Evolutionary conservation across 2,797 vertebrate species (phyloP).

Genomic region (Otolemur crassicaudatus): DNA sequence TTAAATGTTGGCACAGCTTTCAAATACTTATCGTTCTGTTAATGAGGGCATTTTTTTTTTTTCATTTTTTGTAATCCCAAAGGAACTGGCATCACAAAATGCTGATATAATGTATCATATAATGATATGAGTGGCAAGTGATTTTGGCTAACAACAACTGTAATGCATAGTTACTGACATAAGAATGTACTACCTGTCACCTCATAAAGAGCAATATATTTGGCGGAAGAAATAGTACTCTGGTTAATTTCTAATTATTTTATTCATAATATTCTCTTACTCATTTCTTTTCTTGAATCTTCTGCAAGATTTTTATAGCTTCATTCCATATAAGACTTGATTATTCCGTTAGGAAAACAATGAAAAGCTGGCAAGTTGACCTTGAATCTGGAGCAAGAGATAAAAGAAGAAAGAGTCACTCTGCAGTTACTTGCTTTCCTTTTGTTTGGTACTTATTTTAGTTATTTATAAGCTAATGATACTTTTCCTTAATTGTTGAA

Average conservation of each 20-base stretch:
- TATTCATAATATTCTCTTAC: conserved; percentile 17
- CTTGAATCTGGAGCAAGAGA: conserved; percentile 39
- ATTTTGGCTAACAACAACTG: conserved; percentile 61
- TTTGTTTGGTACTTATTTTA: conserved; percentile 14
- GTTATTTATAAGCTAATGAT: conserved; percentile 59
- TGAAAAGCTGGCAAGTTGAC: conserved; percentile 16
- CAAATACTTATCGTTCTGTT: conserved; percentile 74
- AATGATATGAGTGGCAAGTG: conserved; percentile 55
- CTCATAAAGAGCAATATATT: conserved; percentile 32
- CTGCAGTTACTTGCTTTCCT: conserved; percentile 48
- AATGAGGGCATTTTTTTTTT: conserved; percentile 60
- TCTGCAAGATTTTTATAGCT: not conserved
- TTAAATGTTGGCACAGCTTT: conserved; percentile 69
- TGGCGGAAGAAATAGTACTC: conserved; percentile 42
- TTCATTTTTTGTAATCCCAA: conserved; percentile 49
- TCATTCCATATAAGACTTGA: not conserved
- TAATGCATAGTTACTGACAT: conserved; percentile 55
- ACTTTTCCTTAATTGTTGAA: conserved; percentile 61
- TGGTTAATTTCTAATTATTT: not conserved
- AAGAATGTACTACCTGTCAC: not conserved
- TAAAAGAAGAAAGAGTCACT: conserved; percentile 57
- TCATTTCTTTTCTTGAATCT: not conserved
- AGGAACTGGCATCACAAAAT: conserved; percentile 51
- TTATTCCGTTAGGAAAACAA: not conserved
- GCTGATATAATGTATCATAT: conserved; percentile 9